These are phyloP conservation scores for Stomorhina lunata DNA, from an alignment of 2,888 invertebrate species.

Conservation along the genomic window DNA sequence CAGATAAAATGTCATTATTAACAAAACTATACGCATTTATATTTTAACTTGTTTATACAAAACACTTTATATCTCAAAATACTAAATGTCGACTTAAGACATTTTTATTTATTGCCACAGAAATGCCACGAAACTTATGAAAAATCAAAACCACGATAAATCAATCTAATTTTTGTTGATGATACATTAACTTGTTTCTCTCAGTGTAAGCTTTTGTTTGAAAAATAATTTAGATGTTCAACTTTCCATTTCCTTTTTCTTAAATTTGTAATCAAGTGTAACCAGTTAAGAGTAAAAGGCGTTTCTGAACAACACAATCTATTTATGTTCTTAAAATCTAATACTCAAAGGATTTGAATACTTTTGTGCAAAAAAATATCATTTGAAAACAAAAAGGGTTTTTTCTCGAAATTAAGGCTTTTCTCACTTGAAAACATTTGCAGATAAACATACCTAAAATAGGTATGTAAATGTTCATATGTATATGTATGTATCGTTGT, in stretches of 20 bases:
- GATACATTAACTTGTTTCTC: neutral
- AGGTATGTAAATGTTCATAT: neutral
- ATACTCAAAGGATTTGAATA: slow-evolving; percentile 31
- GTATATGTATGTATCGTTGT: neutral
- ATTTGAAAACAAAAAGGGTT: neutral
- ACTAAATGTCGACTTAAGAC: too few species aligned
- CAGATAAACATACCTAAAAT: neutral
- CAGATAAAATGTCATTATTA: too few species aligned
- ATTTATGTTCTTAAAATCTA: slow-evolving; percentile 8
- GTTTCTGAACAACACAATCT: slow-evolving; percentile 26
- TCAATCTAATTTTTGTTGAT: neutral
- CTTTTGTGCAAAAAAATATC: slow-evolving; percentile 9
- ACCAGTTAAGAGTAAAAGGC: slow-evolving; percentile 20
- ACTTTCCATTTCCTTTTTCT: neutral
- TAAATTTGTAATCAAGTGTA: slow-evolving; percentile 19
- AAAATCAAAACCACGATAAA: too few species aligned
- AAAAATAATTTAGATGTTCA: neutral
- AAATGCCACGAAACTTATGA: too few species aligned
- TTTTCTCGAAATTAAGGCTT: neutral
- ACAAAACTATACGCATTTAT: too few species aligned
- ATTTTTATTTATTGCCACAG: too few species aligned
- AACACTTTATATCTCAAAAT: too few species aligned
- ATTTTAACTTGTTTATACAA: too few species aligned
- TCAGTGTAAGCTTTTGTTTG: neutral
- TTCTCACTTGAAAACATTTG: neutral